Evolutionary conservation across 1,140 invertebrate genomes (phyloP).

Genomic region (Drosophila pachea): DNA sequence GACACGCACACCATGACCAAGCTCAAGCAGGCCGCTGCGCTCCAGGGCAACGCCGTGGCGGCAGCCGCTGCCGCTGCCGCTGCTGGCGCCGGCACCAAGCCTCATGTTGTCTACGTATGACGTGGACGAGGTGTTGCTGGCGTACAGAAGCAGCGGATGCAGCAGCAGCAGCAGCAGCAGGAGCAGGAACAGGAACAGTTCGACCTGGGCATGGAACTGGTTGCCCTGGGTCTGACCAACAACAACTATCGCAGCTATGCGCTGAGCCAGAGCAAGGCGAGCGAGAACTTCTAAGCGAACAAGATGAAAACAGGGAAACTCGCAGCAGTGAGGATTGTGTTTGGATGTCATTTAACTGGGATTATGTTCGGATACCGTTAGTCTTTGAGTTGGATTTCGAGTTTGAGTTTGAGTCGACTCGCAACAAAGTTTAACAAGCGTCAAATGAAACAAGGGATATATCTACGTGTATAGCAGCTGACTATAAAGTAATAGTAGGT

Average conservation of each 20-base stretch:
- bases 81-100: conserved; percentile 51
- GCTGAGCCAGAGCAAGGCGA: conserved; percentile 55
- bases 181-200: conserved; percentile 2
- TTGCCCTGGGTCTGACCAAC: conserved; percentile 53
- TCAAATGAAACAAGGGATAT: conserved; percentile 79
- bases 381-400: conserved; percentile 24
- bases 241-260: conserved; percentile 69
- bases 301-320: conserved; percentile 38
- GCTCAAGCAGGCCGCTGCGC: conserved; percentile 63
- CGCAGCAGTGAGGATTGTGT: conserved; percentile 12
- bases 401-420: conserved; percentile 21
- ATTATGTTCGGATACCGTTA: conserved; percentile 23
- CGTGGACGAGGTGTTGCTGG: conserved; percentile 60
- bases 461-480: conserved; percentile 71
- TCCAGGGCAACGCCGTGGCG: conserved; percentile 29
- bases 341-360: no score
- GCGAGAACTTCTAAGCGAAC: conserved; percentile 41
- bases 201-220: conserved; percentile 50
- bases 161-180: conserved; percentile 3
- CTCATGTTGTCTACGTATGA: conserved; percentile 79
- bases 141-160: neutral
- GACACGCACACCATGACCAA: conserved; percentile 75
- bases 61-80: conserved; percentile 9
- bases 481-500: conserved; percentile 41
- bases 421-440: conserved; percentile 77